phyloP scores from a whole-genome alignment of 2,797 vertebrate species.

The Lagocephalus sceleratus region DNA sequence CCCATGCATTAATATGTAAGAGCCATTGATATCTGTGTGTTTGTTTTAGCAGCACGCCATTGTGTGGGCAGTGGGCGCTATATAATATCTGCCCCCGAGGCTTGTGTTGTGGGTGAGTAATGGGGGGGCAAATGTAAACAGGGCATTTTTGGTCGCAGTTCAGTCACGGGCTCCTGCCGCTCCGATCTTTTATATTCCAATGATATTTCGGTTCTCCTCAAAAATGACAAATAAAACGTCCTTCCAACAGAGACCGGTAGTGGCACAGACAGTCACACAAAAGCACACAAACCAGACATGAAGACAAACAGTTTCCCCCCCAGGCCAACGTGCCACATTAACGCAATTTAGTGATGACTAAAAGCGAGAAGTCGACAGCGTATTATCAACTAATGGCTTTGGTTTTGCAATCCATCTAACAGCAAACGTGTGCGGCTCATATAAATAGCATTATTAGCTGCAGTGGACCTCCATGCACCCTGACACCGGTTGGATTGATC shows the following conservation, averaged over 20 bases:
- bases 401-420: slow-evolving; percentile 66
- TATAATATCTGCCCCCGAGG: slow-evolving; percentile 47
- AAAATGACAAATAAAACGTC: slow-evolving; percentile 58
- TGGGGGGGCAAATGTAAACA: slow-evolving; percentile 67
- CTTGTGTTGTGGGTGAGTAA: slow-evolving; percentile 56
- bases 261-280: slow-evolving; percentile 23
- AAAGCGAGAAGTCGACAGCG: slow-evolving; percentile 71
- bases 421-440: slow-evolving; percentile 53
- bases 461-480: slow-evolving; percentile 8
- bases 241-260: slow-evolving; percentile 40
- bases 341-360: slow-evolving; percentile 76
- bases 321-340: slow-evolving; percentile 64
- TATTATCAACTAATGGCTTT: slow-evolving; percentile 75
- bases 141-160: slow-evolving; percentile 51
- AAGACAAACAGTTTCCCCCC: slow-evolving; percentile 64
- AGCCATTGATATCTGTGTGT: slow-evolving; percentile 60
- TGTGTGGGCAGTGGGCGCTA: slow-evolving; percentile 48
- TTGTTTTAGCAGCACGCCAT: slow-evolving; percentile 46
- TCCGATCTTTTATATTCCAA: slow-evolving; percentile 58
- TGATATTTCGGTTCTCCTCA: slow-evolving; percentile 50
- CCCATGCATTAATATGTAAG: slow-evolving; percentile 42
- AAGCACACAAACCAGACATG: slow-evolving; percentile 34
- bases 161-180: slow-evolving; percentile 52
- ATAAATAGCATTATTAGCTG: too few relatives aligned
- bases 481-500: slow-evolving; percentile 6